A percentile compares a stretch with the other conserved stretches of the same genome.
phyloP scores from a whole-genome alignment of 2,113 vertebrate genomes.

The Agelaius tricolor region DNA sequence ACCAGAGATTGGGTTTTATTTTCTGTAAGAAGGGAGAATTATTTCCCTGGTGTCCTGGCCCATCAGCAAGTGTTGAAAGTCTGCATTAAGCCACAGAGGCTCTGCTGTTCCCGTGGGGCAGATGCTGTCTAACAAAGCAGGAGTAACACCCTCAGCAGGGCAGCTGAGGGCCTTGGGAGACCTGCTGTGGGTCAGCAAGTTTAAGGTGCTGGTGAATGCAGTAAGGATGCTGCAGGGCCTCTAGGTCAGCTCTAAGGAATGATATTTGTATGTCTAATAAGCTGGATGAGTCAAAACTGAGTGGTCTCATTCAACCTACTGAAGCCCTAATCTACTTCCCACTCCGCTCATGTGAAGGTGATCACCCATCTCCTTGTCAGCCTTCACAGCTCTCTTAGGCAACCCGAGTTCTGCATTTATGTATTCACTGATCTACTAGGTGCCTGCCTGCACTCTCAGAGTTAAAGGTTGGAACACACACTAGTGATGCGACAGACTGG shows the following conservation, averaged over 20 bases:
- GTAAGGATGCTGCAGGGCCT: neutral
- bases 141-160: neutral
- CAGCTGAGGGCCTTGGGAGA: neutral
- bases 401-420: neutral
- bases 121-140: neutral
- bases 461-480: neutral
- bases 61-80: neutral
- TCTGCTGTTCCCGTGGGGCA: neutral
- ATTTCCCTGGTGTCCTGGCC: neutral
- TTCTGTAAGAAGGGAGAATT: neutral
- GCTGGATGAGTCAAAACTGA: neutral
- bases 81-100: neutral
- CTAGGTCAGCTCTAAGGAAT: neutral
- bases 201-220: neutral
- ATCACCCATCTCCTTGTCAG: neutral
- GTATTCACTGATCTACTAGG: neutral
- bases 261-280: neutral
- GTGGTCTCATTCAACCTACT: neutral
- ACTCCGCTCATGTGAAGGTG: neutral
- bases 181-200: neutral
- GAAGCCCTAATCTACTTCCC: neutral
- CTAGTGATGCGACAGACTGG: neutral
- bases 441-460: neutral
- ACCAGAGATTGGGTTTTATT: neutral
- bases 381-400: neutral